Percentiles rank a stretch among this genome's conserved stretches.
phyloP scores from a whole-genome alignment of 2,888 invertebrate species.

The Zele albiditarsus region DNA sequence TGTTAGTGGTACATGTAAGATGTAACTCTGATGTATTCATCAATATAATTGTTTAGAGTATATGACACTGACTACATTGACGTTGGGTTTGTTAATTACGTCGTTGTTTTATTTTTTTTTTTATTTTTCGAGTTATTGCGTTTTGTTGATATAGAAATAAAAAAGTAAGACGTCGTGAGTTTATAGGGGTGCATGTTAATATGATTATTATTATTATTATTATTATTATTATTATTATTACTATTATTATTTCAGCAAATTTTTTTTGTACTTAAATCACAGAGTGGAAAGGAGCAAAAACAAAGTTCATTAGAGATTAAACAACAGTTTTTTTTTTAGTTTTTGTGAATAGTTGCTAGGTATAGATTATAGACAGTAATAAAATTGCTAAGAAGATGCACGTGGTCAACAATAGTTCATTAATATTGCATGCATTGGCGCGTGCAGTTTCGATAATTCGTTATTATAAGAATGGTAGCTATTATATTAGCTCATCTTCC shows the following conservation, averaged over 20 bases:
- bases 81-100: neutral
- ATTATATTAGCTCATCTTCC: neutral
- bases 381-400: slow-evolving; percentile 18
- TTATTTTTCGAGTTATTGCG: neutral
- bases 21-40: neutral
- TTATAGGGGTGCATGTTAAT: neutral
- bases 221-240: neutral
- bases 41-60: neutral
- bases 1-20: too few relatives aligned
- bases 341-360: neutral
- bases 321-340: slow-evolving; percentile 2
- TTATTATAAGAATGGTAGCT: neutral
- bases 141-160: neutral
- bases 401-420: slow-evolving; percentile 2
- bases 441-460: neutral
- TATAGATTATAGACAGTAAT: slow-evolving; percentile 21
- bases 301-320: slow-evolving; percentile 9
- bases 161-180: neutral
- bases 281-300: slow-evolving; percentile 10
- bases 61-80: neutral
- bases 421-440: slow-evolving; percentile 9
- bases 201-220: neutral
- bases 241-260: neutral
- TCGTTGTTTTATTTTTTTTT: too few relatives aligned
- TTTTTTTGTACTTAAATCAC: slow-evolving; percentile 31